phyloP scores from a whole-genome alignment of 2,888 invertebrate genomes.

The Platerodrilus igneus region DNA sequence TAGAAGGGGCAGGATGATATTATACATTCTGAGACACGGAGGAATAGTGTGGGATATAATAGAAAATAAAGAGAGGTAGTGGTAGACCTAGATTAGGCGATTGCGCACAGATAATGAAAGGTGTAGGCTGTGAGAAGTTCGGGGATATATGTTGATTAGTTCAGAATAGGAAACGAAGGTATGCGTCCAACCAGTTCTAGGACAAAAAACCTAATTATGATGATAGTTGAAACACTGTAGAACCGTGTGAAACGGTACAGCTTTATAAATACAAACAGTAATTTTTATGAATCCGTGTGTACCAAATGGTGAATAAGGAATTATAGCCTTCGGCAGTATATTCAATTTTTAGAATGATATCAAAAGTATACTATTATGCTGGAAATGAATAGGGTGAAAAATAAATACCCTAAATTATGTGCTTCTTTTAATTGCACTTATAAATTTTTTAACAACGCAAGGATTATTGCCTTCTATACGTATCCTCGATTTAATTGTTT shows the following conservation, averaged over 20 bases:
- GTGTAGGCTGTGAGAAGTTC: too few relatives aligned
- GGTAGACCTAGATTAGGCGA: too few relatives aligned
- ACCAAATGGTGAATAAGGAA: slow-evolving; percentile 13
- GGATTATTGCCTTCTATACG: slow-evolving; percentile 8
- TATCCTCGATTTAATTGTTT: slow-evolving; percentile 30
- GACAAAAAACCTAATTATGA: too few relatives aligned
- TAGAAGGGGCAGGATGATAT: too few relatives aligned
- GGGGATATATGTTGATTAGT: too few relatives aligned
- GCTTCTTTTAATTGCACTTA: slow-evolving; percentile 17
- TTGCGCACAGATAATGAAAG: too few relatives aligned
- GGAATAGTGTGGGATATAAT: too few relatives aligned
- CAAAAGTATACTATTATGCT: slow-evolving; percentile 4
- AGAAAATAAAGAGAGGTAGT: too few relatives aligned
- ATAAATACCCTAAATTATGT: slow-evolving; percentile 12
- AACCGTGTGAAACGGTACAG: slow-evolving; percentile 20
- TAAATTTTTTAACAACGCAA: slow-evolving; percentile 17
- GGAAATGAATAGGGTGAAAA: slow-evolving; percentile 12
- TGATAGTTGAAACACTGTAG: too few relatives aligned
- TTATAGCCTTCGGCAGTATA: slow-evolving; percentile 11
- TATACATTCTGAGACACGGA: too few relatives aligned
- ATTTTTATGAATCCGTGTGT: slow-evolving; percentile 18
- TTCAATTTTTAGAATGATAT: slow-evolving; percentile 12
- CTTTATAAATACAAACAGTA: slow-evolving; percentile 20
- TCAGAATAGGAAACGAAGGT: too few relatives aligned
- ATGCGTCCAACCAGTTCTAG: too few relatives aligned